Evolutionary conservation across 1,140 invertebrate genomes (phyloP).

Genomic region (Aleiodes sp.): DNA sequence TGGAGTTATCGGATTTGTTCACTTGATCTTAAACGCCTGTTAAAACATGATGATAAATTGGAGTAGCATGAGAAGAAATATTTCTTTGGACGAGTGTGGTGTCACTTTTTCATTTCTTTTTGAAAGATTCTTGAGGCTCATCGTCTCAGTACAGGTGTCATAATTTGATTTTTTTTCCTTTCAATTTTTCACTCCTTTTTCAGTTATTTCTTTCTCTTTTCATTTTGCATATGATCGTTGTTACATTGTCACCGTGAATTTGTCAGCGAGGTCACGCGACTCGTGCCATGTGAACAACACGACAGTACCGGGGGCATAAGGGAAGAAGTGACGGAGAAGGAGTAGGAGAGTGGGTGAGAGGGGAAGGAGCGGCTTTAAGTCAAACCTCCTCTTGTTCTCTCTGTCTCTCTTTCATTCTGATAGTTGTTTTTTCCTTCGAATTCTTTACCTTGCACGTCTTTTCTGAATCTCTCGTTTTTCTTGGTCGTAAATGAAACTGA

Average conservation of each 20-base stretch:
- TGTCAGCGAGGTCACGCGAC: slow-evolving; percentile 31
- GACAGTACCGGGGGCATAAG: slow-evolving; percentile 1
- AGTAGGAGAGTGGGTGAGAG: background rate
- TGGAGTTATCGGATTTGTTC: background rate
- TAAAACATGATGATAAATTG: background rate
- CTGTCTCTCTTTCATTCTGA: slow-evolving; percentile 19
- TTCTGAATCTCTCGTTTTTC: no score
- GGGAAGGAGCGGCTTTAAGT: slow-evolving; percentile 16
- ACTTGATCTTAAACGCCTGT: background rate
- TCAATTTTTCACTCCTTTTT: no score
- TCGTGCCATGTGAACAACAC: slow-evolving; percentile 34
- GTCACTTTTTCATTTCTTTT: no score
- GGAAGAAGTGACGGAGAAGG: background rate
- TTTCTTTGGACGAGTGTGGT: background rate
- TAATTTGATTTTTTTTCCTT: background rate
- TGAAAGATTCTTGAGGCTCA: background rate
- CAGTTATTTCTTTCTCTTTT: background rate
- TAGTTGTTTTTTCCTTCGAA: background rate
- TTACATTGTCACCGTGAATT: slow-evolving; percentile 13
- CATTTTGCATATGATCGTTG: background rate
- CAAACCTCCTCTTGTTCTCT: background rate
- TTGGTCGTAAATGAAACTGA: no score
- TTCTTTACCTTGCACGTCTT: slow-evolving; percentile 20
- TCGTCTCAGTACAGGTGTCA: background rate
- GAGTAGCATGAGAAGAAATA: background rate